Evolutionary conservation across 2,113 vertebrate species (phyloP), one percentile per base, ranked within the genome.

Genomic region (Entomyzon cyanotis): DNA sequence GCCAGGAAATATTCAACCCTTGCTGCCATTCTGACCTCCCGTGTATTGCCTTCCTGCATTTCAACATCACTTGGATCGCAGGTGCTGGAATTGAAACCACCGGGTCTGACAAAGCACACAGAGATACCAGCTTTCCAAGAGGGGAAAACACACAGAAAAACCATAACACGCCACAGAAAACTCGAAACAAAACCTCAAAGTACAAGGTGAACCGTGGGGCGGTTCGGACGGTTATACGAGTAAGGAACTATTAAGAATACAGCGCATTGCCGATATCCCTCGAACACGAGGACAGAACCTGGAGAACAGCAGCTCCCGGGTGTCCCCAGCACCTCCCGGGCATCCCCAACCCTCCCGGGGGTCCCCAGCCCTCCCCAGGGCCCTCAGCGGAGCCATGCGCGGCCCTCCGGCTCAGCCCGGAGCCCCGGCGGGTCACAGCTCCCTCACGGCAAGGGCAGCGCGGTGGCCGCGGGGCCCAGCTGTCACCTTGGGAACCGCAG

Each of bases 261-360:
- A 9, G 31, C 0, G 27, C 4, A 4, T 1, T 7, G 39, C 1
- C 4, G 42, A 2, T 12, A 1, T 6, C 67, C 22, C 37, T n/a
- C n/a, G n/a, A n/a, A n/a, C n/a, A n/a, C n/a, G n/a, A n/a, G n/a
- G n/a, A n/a, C n/a, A n/a, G n/a, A n/a, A n/a, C n/a, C n/a, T 0
- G 49, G 56, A 39, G 47, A 23, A 0, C 3, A 13, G 13, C 60
- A n/a, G 62, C 16, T 44, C 15, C 39, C 39, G 39, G 39, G 39
- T 39, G 39, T 39, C 39, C 39, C 39, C 39, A 39, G 11, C 39
- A n/a, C 39, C 39, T 39, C 39, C 39, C 39, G 39, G 39, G 39
- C 11, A 10, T 39, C 39, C 39, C 39, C 39, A 39, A 39, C 39
- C 39, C 39, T 39, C 39, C 39, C 39, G 39, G 39, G 39, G 9